Evolutionary conservation across 2,888 invertebrate genomes (phyloP).

Genomic region (Nezara viridula): DNA sequence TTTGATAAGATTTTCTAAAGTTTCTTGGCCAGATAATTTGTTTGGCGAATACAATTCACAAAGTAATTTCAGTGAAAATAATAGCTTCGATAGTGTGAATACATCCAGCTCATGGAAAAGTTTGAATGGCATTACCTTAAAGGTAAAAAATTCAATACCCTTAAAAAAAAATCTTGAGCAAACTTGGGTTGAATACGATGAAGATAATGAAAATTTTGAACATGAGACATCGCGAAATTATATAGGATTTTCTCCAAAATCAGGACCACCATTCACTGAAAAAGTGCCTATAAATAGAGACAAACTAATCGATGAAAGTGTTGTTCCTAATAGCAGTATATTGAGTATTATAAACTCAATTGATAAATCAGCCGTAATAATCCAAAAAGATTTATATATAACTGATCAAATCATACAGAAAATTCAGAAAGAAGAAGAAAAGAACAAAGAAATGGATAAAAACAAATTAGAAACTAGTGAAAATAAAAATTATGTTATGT

Average conservation of each 20-base stretch:
- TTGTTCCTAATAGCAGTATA: constrained; percentile 54
- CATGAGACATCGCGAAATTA: background rate
- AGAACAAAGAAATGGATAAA: constrained; percentile 12
- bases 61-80: background rate
- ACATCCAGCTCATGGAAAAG: background rate
- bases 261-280: constrained; percentile 24
- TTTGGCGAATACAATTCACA: background rate
- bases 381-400: constrained; percentile 63
- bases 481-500: background rate
- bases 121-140: background rate
- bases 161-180: background rate
- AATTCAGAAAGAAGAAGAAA: constrained; percentile 60
- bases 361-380: constrained; percentile 61
- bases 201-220: background rate
- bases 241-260: background rate
- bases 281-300: constrained; percentile 50
- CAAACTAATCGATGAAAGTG: constrained; percentile 48
- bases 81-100: background rate
- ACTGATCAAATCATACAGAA: constrained; percentile 62
- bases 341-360: constrained; percentile 57
- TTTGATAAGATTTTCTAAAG: constrained; percentile 45
- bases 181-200: constrained; percentile 17
- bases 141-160: background rate
- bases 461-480: constrained; percentile 29
- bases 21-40: background rate